A percentile compares a stretch with the other conserved stretches of the same genome.
Evolutionary conservation across 2,113 vertebrate genomes (phyloP).

Genomic region (Gnathonemus echidnorhynchus): DNA sequence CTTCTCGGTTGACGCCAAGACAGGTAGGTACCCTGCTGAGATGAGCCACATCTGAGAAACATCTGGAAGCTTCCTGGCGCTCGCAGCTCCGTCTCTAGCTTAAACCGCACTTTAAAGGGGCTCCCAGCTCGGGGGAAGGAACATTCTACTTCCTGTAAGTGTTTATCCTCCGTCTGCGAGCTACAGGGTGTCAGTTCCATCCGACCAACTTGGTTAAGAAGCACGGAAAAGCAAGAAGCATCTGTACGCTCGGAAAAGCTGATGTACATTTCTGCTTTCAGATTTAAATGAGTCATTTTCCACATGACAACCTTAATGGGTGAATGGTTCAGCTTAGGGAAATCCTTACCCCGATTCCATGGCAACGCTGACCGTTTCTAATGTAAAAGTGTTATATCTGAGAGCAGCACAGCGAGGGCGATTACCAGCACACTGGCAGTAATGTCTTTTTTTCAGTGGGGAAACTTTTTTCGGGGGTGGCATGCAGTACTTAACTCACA

Average conservation of each 20-base stretch:
- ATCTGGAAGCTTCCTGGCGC: background rate
- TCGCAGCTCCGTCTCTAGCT: background rate
- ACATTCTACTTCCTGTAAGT: background rate
- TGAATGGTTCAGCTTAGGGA: background rate
- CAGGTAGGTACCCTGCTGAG: slow-evolving; percentile 56
- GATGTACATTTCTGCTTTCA: background rate
- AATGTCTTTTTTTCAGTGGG: background rate
- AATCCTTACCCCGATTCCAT: background rate
- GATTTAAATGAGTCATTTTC: background rate
- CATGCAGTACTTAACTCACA: background rate
- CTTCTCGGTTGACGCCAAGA: slow-evolving; percentile 79
- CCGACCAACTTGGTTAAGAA: background rate
- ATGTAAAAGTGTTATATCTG: background rate
- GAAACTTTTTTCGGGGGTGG: background rate
- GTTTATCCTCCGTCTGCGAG: background rate
- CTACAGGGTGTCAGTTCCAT: background rate
- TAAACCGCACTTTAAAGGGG: background rate
- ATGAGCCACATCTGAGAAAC: background rate
- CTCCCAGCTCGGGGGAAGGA: background rate
- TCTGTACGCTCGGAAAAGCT: background rate
- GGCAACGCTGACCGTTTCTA: background rate
- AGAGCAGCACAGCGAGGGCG: background rate
- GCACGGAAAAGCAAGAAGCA: background rate
- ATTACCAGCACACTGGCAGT: background rate
- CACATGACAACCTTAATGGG: background rate